Evolutionary conservation across 2,797 vertebrate genomes (phyloP), one percentile per base, ranked within the genome.

Genomic region (Peromyscus nudipes): DNA sequence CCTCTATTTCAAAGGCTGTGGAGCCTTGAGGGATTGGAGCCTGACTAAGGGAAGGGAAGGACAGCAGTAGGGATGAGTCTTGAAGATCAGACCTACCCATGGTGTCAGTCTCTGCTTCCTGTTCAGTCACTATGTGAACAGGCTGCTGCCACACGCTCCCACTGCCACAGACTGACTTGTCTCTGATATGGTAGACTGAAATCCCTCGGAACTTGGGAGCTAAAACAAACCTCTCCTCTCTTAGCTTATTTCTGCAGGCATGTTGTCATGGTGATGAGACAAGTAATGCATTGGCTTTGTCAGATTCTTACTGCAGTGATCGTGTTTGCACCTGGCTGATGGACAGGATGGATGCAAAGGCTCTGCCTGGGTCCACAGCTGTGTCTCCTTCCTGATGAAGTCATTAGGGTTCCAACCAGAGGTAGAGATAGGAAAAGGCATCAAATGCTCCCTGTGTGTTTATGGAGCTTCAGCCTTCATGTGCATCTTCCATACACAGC

Each of bases 311-410:
- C 25, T 7, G 60, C 52, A 25, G 46, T 34, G 64, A 71, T 0
- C 0, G 1, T 0, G 1, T 65, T 62, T 57, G 29, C 25, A 43
- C 25, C 67, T n/a, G 23, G 40, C 69, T 37, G 60, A 29, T 19
- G 75, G 67, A 17, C 11, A 87, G 46, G 67, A 27, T 31, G 2
- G 88, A 57, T 40, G 34, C 25, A 57, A 7, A 29, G 67, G 11
- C n/a, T 49, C 4, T 64, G 2, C 40, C 0, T 3, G 27, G 21
- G 5, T 23, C 75, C 37, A 4, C 23, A 11, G 1, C 27, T 4
- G 2, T 71, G 55, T 67, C 31, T 75, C 76, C 89, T 52, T 83
- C 67, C 85, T 77, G 69, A 29, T 13, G 31, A 11, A 13, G 73
- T 69, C 64, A 46, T 29, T 31, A 37, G 4, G n/a, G 62, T 25